Conservation (phyloP, 2,888 invertebrate species). For the Liodrosophila aerea region DNA sequence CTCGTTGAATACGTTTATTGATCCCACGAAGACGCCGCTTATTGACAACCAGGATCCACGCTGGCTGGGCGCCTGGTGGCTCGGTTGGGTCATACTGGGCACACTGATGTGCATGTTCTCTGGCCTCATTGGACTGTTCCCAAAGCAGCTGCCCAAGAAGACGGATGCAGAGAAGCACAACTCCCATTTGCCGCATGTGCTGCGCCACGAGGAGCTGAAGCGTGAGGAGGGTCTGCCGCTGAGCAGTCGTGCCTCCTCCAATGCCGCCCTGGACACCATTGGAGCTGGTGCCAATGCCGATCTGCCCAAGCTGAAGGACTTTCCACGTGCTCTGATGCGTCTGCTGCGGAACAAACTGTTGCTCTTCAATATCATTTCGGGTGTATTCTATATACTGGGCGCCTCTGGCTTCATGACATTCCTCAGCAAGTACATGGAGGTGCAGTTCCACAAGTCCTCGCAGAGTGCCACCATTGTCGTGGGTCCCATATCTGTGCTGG, state of each 20-base stretch:
- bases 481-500: constrained; percentile 85
- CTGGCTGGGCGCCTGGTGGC: constrained; percentile 90
- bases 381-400: constrained; percentile 86
- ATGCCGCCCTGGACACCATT: constrained; percentile 69
- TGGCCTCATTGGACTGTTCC: constrained; percentile 86
- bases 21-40: constrained; percentile 85
- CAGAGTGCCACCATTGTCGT: constrained; percentile 87
- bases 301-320: constrained; percentile 83
- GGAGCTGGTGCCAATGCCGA: constrained; percentile 63
- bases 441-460: constrained; percentile 87
- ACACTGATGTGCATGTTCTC: constrained; percentile 85
- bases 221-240: constrained; percentile 70
- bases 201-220: constrained; percentile 74
- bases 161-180: constrained; percentile 51
- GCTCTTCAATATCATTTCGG: constrained; percentile 86
- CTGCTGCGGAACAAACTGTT: constrained; percentile 86
- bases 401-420: constrained; percentile 87
- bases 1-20: constrained; percentile 85
- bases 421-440: constrained; percentile 89
- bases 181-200: constrained; percentile 77
- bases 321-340: constrained; percentile 84
- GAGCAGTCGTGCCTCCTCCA: constrained; percentile 74
- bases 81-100: constrained; percentile 85
- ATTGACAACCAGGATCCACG: constrained; percentile 86
- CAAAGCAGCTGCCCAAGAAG: constrained; percentile 81